Evolutionary conservation across 2,888 invertebrate genomes (phyloP), one percentile per base, ranked within the genome.

Genomic region (Cerceris rybyensis): DNA sequence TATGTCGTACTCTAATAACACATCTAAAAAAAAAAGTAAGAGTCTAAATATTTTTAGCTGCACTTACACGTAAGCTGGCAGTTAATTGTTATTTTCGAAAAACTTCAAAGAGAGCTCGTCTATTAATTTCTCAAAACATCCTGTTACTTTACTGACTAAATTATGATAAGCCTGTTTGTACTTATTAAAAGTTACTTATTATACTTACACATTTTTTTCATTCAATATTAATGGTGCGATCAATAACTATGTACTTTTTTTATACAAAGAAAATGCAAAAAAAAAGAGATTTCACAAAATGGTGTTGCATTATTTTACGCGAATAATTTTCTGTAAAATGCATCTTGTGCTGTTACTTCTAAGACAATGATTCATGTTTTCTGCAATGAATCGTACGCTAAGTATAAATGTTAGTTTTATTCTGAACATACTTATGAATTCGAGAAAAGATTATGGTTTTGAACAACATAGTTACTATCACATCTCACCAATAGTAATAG

Each of bases 201-300:
- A 55, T 17, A 70, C 57, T 63, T 75, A 75, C 46, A 14, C 78
- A 69, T 70, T 64, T 71, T 72, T n/a, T 70, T 66, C 55, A 42
- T 67, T 11, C 58, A 75, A 61, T 63, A 80, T 78, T 78, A 80
- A 78, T 75, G 63, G 46, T 66, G 54, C 52, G 65, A 63, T 54
- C 42, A 68, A 78, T 71, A 69, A 77, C 58, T 42, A 77, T 70
- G 74, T 75, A 60, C 80, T 74, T 70, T 81, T 82, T 82, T 80
- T 79, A 79, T 67, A 77, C 67, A 70, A 82, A 76, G 73, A 77
- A 80, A 80, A 65, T 73, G 68, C 70, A 54, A 70, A 82, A 82
- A 63, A 80, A 76, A 78, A 28, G 4, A 1, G 1, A 28, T 28
- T 28, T 28, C 28, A 28, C 28, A 4, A 28, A 28, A 28, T 28